Evolutionary conservation across 1,140 invertebrate genomes (phyloP).

Genomic region (Meloidogyne exigua): DNA sequence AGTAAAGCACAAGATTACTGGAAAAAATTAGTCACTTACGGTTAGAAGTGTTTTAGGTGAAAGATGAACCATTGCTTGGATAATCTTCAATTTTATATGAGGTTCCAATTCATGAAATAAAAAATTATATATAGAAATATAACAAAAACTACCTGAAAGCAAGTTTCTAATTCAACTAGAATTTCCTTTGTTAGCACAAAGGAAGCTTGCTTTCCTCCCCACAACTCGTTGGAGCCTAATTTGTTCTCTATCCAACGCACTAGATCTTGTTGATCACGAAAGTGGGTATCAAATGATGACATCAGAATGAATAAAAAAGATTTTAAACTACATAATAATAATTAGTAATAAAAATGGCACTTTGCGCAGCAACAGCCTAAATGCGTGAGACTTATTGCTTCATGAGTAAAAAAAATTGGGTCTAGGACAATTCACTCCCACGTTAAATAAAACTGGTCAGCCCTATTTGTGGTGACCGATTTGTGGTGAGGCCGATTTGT

Average conservation of each 20-base stretch:
- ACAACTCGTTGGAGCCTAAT: slow-evolving; percentile 42
- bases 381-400: no score
- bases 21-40: slow-evolving; percentile 31
- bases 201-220: slow-evolving; percentile 40
- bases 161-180: slow-evolving; percentile 45
- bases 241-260: slow-evolving; percentile 50
- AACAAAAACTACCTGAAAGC: slow-evolving; percentile 37
- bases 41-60: slow-evolving; percentile 44
- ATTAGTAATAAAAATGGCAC: no score
- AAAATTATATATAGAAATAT: background rate
- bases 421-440: no score
- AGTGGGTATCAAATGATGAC: background rate
- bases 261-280: slow-evolving; percentile 23
- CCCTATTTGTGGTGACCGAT: no score
- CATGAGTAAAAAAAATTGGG: no score
- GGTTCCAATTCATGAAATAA: slow-evolving; percentile 33
- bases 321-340: background rate
- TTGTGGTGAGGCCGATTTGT: no score
- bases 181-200: slow-evolving; percentile 44
- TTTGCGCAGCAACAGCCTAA: no score
- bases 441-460: no score
- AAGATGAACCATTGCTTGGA: slow-evolving; percentile 49
- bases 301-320: background rate
- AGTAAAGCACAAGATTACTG: no score
- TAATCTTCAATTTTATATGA: slow-evolving; percentile 52